phyloP scores from a whole-genome alignment of 2,888 invertebrate genomes.

The Hyalella azteca region DNA sequence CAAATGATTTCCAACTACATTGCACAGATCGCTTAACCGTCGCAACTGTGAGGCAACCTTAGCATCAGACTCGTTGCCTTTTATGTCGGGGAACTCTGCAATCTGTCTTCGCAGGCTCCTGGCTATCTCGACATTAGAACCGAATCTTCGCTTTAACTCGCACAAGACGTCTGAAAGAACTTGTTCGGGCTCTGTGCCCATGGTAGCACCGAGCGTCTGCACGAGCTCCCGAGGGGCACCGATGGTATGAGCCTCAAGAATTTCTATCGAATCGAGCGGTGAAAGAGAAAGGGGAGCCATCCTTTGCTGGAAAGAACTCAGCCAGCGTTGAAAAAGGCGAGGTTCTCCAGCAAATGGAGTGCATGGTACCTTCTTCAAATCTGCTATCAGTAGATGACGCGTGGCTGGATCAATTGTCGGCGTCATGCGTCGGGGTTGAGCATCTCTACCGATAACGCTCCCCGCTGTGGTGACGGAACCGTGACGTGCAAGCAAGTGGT shows the following conservation, averaged over 20 bases:
- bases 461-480: too few species aligned
- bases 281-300: not conserved
- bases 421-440: too few species aligned
- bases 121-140: not conserved
- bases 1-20: too few species aligned
- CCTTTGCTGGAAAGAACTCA: not conserved
- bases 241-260: not conserved
- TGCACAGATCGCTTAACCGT: not conserved
- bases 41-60: not conserved
- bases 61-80: not conserved
- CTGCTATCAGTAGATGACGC: not conserved
- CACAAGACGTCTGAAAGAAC: not conserved
- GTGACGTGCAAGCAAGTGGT: too few species aligned
- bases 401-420: not conserved
- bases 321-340: not conserved
- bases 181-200: not conserved
- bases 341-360: not conserved
- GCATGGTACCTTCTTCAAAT: not conserved
- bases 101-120: not conserved
- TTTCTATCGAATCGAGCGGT: not conserved
- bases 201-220: not conserved
- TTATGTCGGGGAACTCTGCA: not conserved
- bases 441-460: too few species aligned
- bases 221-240: not conserved
- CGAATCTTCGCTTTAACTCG: not conserved